Conservation (phyloP, 2,888 invertebrate genomes). For the Dicyrtoma fusca region DNA sequence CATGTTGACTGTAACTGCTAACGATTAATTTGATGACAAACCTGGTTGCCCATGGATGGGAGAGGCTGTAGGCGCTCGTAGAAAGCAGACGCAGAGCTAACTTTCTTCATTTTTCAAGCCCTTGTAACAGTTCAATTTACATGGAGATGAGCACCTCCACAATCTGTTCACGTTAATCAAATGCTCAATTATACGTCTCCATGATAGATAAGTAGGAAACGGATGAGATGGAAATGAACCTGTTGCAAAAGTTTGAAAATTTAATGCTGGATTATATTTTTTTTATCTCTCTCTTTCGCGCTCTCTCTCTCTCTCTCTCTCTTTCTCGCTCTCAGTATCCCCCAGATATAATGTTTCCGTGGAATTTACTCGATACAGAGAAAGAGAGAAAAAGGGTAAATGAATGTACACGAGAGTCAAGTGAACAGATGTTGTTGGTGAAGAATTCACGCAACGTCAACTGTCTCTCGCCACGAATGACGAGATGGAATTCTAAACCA, state of each 20-base stretch:
- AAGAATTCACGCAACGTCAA: slow-evolving; percentile 51
- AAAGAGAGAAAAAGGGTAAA: background rate
- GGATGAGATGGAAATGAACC: slow-evolving; percentile 5
- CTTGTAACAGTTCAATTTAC: background rate
- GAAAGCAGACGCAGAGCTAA: too few species aligned
- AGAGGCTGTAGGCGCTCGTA: background rate
- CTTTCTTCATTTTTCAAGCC: too few species aligned
- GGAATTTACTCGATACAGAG: too few species aligned
- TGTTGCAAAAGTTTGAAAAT: slow-evolving; percentile 7
- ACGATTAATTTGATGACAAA: too few species aligned
- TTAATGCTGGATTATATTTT: background rate
- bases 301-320: background rate
- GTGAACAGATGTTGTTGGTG: slow-evolving; percentile 40
- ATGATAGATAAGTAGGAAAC: slow-evolving; percentile 20
- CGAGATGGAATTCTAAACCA: slow-evolving; percentile 29
- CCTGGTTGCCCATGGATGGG: background rate
- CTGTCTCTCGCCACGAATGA: slow-evolving; percentile 42
- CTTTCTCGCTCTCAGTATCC: background rate
- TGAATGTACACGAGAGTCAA: slow-evolving; percentile 36
- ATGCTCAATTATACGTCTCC: slow-evolving; percentile 14
- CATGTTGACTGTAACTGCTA: too few species aligned
- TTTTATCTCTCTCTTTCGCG: background rate
- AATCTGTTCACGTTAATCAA: slow-evolving; percentile 9
- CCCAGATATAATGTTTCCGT: too few species aligned
- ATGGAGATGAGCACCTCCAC: background rate